Percentiles rank a stretch among this genome's conserved stretches.
These are phyloP conservation scores for Takifugu ocellatus DNA, from an alignment of 2,797 vertebrate genomes.

Conservation along the genomic window DNA sequence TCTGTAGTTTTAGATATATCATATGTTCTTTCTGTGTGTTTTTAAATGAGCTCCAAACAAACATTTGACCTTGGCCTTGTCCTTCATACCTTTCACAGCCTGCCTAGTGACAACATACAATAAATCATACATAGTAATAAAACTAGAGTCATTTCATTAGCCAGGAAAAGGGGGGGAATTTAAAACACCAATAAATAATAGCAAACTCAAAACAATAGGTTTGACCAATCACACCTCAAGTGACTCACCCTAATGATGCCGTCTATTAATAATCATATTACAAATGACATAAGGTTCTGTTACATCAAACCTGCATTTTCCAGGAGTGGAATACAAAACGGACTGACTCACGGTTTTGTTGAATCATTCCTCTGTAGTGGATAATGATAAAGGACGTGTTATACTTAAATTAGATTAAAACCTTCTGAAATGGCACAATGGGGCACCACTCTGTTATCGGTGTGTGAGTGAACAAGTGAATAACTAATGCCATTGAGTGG, in stretches of 20 bases:
- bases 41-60: too few relatives aligned
- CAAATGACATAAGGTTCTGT: too few relatives aligned
- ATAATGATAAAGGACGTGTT: neutral
- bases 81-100: too few relatives aligned
- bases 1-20: too few relatives aligned
- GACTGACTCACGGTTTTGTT: conserved; percentile 7
- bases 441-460: neutral
- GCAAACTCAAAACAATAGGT: neutral
- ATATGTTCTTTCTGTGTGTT: too few relatives aligned
- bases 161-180: neutral
- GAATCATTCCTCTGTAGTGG: conserved; percentile 19
- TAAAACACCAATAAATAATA: neutral
- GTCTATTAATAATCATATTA: too few relatives aligned
- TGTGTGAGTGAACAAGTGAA: conserved; percentile 23
- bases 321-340: neutral
- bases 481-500: neutral
- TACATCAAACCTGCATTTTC: neutral
- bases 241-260: too few relatives aligned
- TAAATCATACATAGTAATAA: neutral
- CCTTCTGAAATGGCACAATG: conserved; percentile 1
- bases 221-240: neutral
- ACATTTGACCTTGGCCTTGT: too few relatives aligned
- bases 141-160: neutral
- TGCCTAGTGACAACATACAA: too few relatives aligned
- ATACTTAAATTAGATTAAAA: neutral